A percentile compares a stretch with the other conserved stretches of the same genome.
Conservation (phyloP, 2,113 vertebrate species). For the Steatornis caripensis region DNA sequence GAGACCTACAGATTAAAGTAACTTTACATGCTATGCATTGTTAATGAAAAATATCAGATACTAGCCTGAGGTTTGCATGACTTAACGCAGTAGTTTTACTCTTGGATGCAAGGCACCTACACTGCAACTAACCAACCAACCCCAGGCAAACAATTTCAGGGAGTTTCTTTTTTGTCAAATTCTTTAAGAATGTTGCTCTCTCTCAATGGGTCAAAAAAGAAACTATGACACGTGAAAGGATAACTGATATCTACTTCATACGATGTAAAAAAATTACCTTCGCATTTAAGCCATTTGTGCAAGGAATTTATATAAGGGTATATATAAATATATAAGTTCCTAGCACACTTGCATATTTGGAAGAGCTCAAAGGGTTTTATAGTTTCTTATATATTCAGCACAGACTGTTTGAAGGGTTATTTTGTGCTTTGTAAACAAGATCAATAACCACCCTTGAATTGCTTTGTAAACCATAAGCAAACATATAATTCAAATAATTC, state of each 20-base stretch:
- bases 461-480: background rate
- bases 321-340: background rate
- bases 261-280: background rate
- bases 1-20: background rate
- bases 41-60: background rate
- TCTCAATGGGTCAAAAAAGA: background rate
- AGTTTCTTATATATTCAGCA: background rate
- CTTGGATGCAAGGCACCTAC: background rate
- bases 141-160: background rate
- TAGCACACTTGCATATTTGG: background rate
- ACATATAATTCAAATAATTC: background rate
- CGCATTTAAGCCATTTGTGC: background rate
- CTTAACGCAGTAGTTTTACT: background rate
- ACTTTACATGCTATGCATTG: background rate
- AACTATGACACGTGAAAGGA: background rate
- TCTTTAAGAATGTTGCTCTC: background rate
- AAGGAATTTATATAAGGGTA: background rate
- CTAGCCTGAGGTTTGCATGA: background rate
- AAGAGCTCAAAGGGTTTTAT: background rate
- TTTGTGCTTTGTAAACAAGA: background rate
- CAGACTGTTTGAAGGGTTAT: background rate
- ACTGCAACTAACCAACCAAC: background rate
- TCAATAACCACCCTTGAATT: background rate
- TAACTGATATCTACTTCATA: background rate
- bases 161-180: background rate